A percentile compares a stretch with the other conserved stretches of the same genome.
Conservation (phyloP, 1,140 invertebrate species). For the Radopholus similis region DNA sequence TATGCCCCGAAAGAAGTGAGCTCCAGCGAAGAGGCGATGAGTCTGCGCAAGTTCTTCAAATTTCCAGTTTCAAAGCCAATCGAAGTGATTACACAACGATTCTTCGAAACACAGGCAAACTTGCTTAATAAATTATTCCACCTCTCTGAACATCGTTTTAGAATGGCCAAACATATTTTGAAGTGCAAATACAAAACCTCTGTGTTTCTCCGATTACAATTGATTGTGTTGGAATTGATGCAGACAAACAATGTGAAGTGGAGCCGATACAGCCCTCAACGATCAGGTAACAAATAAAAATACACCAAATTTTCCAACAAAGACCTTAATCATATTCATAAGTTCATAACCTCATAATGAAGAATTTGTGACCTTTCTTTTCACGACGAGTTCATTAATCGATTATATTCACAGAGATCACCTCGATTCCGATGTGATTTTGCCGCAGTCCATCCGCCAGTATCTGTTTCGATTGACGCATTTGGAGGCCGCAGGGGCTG, state of each 20-base stretch:
- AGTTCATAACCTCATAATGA: not conserved
- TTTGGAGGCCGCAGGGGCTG: constrained; percentile 64
- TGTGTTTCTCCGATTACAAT: constrained; percentile 71
- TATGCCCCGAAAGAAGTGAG: constrained; percentile 74
- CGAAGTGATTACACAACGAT: constrained; percentile 90
- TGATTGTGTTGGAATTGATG: constrained; percentile 61
- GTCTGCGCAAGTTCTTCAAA: constrained; percentile 89
- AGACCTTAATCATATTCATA: not conserved
- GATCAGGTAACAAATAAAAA: not conserved
- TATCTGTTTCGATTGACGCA: constrained; percentile 86
- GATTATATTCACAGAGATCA: not conserved
- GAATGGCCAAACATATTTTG: constrained; percentile 69
- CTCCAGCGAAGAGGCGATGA: constrained; percentile 57
- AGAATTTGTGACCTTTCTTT: not conserved
- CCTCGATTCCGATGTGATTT: not conserved
- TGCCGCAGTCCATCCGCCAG: constrained; percentile 67
- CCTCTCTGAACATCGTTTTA: not conserved
- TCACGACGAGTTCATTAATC: not conserved
- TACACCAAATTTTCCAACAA: not conserved
- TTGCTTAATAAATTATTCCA: not conserved
- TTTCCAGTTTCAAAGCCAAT: constrained; percentile 95
- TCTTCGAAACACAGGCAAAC: constrained; percentile 84
- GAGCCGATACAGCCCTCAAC: constrained; percentile 60
- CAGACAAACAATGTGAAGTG: constrained; percentile 73
- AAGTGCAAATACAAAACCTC: constrained; percentile 92